Evolutionary conservation across 2,113 vertebrate genomes (phyloP).

Genomic region (Neomonachus schauinslandi): DNA sequence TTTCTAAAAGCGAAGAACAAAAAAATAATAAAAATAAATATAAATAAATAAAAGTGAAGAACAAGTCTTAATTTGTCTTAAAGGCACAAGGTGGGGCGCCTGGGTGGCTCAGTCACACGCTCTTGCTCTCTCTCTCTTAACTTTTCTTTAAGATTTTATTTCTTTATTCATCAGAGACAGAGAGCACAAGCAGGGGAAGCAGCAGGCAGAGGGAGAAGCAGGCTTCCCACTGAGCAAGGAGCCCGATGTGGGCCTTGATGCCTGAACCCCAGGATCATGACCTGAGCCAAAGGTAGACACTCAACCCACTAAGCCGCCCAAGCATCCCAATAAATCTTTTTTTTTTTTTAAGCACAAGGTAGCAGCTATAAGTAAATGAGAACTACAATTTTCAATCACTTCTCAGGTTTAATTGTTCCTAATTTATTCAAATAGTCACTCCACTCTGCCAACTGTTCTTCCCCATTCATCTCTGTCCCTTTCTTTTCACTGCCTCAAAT

Average conservation of each 20-base stretch:
- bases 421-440: constrained; percentile 6
- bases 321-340: neutral
- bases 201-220: neutral
- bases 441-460: neutral
- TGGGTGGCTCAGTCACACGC: neutral
- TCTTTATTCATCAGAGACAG: neutral
- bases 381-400: neutral
- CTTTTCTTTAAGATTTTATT: too few relatives aligned
- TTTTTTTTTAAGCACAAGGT: neutral
- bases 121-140: neutral
- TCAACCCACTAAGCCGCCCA: neutral
- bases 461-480: neutral
- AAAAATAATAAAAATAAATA: too few relatives aligned
- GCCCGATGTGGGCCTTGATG: neutral
- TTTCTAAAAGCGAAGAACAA: neutral
- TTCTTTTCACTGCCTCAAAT: neutral
- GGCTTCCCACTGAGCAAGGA: neutral
- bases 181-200: neutral
- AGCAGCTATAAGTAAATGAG: neutral
- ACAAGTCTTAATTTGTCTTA: neutral
- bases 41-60: neutral
- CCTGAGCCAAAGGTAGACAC: neutral
- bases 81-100: neutral
- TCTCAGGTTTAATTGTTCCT: neutral
- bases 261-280: neutral